Percentiles rank a stretch among this genome's conserved stretches.
These are phyloP conservation scores for Dallia pectoralis DNA, from an alignment of 2,797 vertebrate species.

Conservation along the genomic window DNA sequence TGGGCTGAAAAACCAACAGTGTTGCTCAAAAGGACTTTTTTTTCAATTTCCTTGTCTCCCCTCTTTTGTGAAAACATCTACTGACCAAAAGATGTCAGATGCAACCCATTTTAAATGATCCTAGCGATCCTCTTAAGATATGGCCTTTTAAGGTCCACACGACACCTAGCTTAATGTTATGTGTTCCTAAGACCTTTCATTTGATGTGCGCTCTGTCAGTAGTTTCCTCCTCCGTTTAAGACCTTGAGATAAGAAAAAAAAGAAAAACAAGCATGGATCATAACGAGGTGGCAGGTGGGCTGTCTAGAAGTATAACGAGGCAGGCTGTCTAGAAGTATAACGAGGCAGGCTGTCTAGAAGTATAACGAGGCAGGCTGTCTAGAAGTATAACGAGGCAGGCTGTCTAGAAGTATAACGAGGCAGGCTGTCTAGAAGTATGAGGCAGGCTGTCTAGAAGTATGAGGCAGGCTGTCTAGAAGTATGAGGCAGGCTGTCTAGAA, in stretches of 20 bases:
- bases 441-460: no score
- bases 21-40: no score
- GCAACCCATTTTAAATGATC: background rate
- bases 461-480: no score
- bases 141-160: background rate
- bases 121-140: background rate
- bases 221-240: constrained; percentile 28
- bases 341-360: no score
- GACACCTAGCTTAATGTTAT: background rate
- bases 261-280: constrained; percentile 55
- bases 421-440: no score
- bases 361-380: no score
- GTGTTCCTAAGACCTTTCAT: constrained; percentile 47
- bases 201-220: constrained; percentile 32
- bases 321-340: no score
- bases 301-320: no score
- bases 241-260: constrained; percentile 53
- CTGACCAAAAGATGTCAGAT: background rate
- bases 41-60: background rate
- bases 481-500: no score
- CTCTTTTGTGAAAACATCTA: background rate
- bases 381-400: no score
- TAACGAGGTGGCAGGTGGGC: constrained; percentile 58
- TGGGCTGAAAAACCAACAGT: background rate
- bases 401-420: no score